Conservation (phyloP, 2,113 vertebrate genomes). For the Electrona antarctica region DNA sequence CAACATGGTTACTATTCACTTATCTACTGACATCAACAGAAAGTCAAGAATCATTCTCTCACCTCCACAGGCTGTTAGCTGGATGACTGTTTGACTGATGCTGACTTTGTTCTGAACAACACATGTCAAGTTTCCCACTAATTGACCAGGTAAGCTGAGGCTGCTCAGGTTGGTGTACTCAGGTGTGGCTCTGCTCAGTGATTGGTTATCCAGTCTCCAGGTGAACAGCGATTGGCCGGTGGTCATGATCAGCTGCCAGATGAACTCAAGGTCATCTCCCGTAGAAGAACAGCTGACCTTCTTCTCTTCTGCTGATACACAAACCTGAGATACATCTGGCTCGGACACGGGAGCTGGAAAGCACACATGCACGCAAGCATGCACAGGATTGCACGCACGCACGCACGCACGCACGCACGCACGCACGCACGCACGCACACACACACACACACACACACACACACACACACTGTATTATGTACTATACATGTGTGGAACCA, state of each 20-base stretch:
- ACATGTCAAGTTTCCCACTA: constrained; percentile 36
- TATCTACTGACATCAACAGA: no score
- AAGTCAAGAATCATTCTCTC: background rate
- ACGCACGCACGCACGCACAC: background rate
- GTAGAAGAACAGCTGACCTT: constrained; percentile 42
- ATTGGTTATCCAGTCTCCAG: background rate
- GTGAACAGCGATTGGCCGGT: background rate
- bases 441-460: no score
- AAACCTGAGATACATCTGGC: constrained; percentile 36
- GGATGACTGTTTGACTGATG: background rate
- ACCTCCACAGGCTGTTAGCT: constrained; percentile 37
- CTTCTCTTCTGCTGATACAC: constrained; percentile 38
- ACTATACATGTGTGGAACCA: no score
- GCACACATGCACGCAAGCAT: background rate
- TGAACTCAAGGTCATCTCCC: constrained; percentile 30
- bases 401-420: background rate
- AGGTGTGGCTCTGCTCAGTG: background rate
- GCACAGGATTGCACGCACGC: background rate
- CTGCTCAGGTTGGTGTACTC: background rate
- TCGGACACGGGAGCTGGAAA: constrained; percentile 42
- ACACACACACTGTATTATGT: no score
- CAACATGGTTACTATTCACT: no score
- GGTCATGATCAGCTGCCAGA: constrained; percentile 22
- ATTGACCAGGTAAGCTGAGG: constrained; percentile 34
- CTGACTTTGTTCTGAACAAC: constrained; percentile 34